Evolutionary conservation across 2,113 vertebrate species (phyloP).

Genomic region (Myrmecobius fasciatus): DNA sequence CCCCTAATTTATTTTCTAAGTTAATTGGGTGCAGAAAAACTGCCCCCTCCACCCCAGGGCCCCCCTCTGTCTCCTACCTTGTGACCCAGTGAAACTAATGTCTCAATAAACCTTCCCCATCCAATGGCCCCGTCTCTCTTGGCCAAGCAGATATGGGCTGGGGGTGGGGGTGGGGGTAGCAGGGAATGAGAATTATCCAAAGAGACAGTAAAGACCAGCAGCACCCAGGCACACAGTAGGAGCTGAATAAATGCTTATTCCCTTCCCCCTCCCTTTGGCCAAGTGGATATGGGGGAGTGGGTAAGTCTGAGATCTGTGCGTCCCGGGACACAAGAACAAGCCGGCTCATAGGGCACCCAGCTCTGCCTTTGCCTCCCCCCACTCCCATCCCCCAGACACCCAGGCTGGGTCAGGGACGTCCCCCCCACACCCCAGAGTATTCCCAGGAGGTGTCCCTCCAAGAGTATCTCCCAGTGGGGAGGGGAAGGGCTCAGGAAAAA

Average conservation of each 20-base stretch:
- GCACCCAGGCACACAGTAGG: neutral
- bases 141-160: neutral
- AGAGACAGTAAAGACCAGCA: neutral
- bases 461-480: neutral
- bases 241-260: neutral
- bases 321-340: neutral
- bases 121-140: conserved; percentile 46
- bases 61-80: conserved; percentile 36
- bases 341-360: neutral
- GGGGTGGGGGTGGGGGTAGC: too few relatives aligned
- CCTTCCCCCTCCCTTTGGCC: neutral
- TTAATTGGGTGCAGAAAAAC: conserved; percentile 69
- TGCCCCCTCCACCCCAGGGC: conserved; percentile 50
- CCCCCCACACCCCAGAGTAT: too few relatives aligned
- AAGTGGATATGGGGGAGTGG: too few relatives aligned
- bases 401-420: too few relatives aligned
- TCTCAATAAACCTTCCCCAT: conserved; percentile 73
- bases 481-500: neutral
- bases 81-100: conserved; percentile 52
- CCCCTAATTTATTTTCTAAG: conserved; percentile 77
- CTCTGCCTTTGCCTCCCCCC: neutral
- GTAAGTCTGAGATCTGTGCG: neutral
- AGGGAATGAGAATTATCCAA: neutral
- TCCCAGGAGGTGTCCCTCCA: neutral
- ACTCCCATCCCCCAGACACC: too few relatives aligned